Evolutionary conservation across 2,888 invertebrate species (phyloP), one percentile per base, ranked within the genome.

Genomic region (Oeneis ivallda): DNA sequence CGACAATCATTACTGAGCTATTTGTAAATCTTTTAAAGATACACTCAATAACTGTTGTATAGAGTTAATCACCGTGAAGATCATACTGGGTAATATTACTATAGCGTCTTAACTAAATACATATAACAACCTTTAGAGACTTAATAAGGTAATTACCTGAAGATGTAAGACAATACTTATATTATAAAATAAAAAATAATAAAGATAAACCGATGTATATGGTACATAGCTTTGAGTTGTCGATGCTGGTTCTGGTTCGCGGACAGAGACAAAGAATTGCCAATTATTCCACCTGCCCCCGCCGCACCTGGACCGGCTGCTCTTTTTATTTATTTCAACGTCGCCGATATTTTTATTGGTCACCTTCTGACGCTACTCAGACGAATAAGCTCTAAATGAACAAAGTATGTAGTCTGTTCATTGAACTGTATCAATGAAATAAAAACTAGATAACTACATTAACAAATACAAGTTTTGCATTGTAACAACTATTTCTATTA

Each of bases 201-300:
- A 26, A 26, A 26, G 86, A 84, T 79, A 84, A 85, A 83, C 82
- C 83, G 79, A 76, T 75, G 77, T 75, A 78, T 76, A 76, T 83
- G 80, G 82, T 80, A 83, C 82, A 83, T 81, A 79, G 79, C 82
- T 85, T 80, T 78, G 75, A 77, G 83, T 32, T 15, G 53, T 58
- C 59, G 59, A 59, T 61, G 61, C 41, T 61, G 61, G 52, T 52
- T 50, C 41, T 61, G 61, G 52, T 52, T 50, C 52, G 60, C 75
- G 79, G 74, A 71, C 76, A 85, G 87, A 90, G 89, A 91, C 91
- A 91, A 92, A 91, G 92, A 89, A 88, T 91, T 85, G 91, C 85
- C 90, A 90, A 90, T 92, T 89, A 91, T 86, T 91, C 86, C 92
- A 91, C 91, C 92, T 92, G 92, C 89, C 85, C 81, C 81, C 82